Percentiles rank a stretch among this genome's conserved stretches.
Conservation (phyloP, 1,140 invertebrate species). For the Patella vulgata region DNA sequence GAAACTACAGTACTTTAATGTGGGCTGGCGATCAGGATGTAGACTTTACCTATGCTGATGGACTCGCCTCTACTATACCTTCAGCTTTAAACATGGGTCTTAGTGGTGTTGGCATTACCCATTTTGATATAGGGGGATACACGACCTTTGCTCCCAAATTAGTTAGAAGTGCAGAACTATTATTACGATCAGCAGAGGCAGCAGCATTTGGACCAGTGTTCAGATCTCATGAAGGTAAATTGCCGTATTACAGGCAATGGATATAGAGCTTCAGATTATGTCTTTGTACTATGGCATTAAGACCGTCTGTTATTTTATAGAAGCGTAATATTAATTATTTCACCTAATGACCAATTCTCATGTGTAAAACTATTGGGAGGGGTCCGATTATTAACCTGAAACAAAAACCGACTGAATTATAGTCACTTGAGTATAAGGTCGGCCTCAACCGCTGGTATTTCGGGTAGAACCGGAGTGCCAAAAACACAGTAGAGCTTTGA, state of each 20-base stretch:
- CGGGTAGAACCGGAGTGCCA: too few species aligned
- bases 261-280: neutral
- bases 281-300: neutral
- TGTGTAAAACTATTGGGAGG: neutral
- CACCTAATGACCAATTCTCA: neutral
- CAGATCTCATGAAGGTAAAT: constrained; percentile 65
- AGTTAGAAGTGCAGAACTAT: constrained; percentile 54
- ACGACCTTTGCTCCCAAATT: constrained; percentile 52
- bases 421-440: too few species aligned
- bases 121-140: constrained; percentile 68
- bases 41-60: constrained; percentile 63
- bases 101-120: constrained; percentile 63
- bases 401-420: neutral
- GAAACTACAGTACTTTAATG: constrained; percentile 54
- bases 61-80: constrained; percentile 59
- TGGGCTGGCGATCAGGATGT: constrained; percentile 69
- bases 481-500: too few species aligned
- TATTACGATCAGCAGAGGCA: constrained; percentile 65
- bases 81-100: constrained; percentile 58
- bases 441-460: too few species aligned
- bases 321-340: neutral
- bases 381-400: neutral
- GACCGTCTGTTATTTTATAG: neutral
- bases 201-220: constrained; percentile 66
- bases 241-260: neutral